Base-by-base conservation (phyloP, 2,888 invertebrate species). In the Platynereis dumerilii region DNA sequence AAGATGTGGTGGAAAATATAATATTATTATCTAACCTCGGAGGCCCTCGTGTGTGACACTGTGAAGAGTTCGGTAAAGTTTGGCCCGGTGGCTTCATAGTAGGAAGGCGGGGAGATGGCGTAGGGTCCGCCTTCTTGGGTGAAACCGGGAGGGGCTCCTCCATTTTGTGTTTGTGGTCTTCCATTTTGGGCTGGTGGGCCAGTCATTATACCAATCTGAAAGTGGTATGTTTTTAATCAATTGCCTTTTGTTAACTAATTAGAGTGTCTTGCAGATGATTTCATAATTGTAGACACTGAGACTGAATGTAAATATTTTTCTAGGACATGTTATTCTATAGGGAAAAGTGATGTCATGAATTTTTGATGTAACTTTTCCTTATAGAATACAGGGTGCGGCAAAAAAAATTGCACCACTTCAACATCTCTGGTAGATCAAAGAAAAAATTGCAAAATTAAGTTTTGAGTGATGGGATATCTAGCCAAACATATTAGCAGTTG, bases 201-300 rank as follows among this genome's bases (percentile, higher is more conserved):
- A 15, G 69, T 53, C 69, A 75, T 69, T n/a, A 75, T 68, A 55
- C 73, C 74, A 64, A 76, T 76, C 76, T 76, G 70, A 22, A 72
- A 64, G n/a, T n/a, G n/a, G 12, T 17, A 57, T 2, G 48, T 48
- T 20, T 22, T 12, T 5, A 27, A 54, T 5, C 24, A 17, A 54
- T 24, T 15, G 3, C 20, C 26, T 2, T 54, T 24, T 54, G 26
- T 26, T 54, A 54, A 24, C 24, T 34, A 34, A 34, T 34, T 34
- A 7, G 34, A 5, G 5, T 5, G 34, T 34, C 34, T 34, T 5
- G 34, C 12, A 12, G 34, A 7, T 7, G 5, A 34, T 34, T 34
- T 34, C 34, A 34, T 5, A 5, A 34, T 34, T 34, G 5, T 5
- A 5, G 12, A 34, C 34, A 34, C 34, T 34, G n/a, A 34, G 7